Percentiles rank a stretch among this genome's conserved stretches.
Evolutionary conservation across 2,113 vertebrate genomes (phyloP).

Genomic region (Pachyramphus minor): DNA sequence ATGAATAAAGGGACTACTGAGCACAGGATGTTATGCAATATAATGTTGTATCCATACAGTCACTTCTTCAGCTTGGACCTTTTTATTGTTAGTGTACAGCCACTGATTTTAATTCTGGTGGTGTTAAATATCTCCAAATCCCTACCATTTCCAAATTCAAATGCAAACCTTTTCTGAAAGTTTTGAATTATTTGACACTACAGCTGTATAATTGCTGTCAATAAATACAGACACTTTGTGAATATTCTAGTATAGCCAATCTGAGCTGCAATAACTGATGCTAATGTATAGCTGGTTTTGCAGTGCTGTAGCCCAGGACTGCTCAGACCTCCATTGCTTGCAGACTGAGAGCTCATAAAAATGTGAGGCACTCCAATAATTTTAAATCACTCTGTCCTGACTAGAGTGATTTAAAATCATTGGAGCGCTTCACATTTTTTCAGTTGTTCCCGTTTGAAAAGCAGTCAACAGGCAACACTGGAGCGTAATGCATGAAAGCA

Average conservation of each 20-base stretch:
- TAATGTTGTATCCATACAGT: background rate
- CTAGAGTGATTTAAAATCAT: conserved; percentile 24
- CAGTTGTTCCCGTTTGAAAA: conserved; percentile 31
- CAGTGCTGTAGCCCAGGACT: background rate
- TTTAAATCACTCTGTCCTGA: conserved; percentile 26
- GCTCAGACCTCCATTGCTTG: background rate
- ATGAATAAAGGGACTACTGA: background rate
- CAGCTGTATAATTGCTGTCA: too few relatives aligned
- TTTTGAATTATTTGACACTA: too few relatives aligned
- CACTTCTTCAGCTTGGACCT: background rate
- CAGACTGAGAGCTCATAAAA: conserved; percentile 25
- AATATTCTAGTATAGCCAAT: too few relatives aligned
- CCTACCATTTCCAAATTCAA: background rate
- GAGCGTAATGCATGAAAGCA: background rate
- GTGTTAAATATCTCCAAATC: background rate
- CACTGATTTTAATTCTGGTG: background rate
- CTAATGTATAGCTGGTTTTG: background rate
- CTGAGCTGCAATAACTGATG: too few relatives aligned
- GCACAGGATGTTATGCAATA: background rate
- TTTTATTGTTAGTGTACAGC: background rate
- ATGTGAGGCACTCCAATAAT: conserved; percentile 32
- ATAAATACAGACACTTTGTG: too few relatives aligned
- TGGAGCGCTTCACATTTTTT: conserved; percentile 41
- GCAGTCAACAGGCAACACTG: background rate
- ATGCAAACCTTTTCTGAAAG: background rate